Conservation (phyloP, 2,797 vertebrate species). For the Petrocephalus schoutedeni region DNA sequence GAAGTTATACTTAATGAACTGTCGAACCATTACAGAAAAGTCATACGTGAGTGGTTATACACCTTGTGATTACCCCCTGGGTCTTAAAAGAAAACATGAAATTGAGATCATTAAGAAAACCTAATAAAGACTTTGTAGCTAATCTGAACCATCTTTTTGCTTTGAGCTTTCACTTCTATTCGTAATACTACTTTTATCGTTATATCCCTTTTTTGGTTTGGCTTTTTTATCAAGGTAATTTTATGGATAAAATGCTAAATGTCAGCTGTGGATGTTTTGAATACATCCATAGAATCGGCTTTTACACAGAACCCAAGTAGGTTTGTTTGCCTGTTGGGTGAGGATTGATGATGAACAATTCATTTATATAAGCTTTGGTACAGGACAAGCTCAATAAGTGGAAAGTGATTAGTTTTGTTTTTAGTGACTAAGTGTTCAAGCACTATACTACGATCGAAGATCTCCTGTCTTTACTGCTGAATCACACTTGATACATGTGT, state of each 20-base stretch:
- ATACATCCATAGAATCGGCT: background rate
- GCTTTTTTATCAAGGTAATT: background rate
- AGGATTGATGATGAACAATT: background rate
- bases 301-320: background rate
- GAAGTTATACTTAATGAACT: constrained; percentile 2
- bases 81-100: background rate
- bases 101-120: background rate
- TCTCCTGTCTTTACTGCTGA: background rate
- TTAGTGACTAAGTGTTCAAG: background rate
- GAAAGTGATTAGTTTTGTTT: background rate
- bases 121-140: background rate
- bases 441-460: background rate
- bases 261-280: background rate
- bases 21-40: background rate
- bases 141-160: background rate
- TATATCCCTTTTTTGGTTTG: background rate
- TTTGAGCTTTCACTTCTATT: background rate
- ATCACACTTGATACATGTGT: background rate
- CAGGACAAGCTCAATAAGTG: background rate
- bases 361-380: background rate
- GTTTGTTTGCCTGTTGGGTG: background rate
- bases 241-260: background rate
- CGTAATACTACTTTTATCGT: background rate
- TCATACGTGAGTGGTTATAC: background rate
- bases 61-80: background rate